These are phyloP conservation scores for Clusia tigrina DNA, from an alignment of 2,888 invertebrate genomes.

Conservation along the genomic window DNA sequence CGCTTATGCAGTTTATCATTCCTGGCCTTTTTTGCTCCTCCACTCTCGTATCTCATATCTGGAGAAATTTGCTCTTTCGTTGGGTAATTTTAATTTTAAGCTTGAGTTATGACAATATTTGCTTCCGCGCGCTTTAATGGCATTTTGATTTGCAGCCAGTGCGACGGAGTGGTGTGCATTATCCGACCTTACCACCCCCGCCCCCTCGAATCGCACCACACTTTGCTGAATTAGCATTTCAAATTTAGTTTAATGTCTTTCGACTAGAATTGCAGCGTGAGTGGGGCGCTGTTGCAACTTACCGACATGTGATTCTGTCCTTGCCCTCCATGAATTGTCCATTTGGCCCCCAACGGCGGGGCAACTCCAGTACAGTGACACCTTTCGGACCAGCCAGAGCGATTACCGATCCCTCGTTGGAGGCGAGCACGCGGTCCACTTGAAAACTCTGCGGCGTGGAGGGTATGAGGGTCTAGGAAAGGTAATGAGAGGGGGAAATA, in stretches of 20 bases:
- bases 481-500: no score
- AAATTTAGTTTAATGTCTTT: not conserved
- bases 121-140: slow-evolving; percentile 55
- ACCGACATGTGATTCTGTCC: slow-evolving; percentile 69
- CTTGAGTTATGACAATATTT: slow-evolving; percentile 60
- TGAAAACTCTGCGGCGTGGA: slow-evolving; percentile 72
- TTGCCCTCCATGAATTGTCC: slow-evolving; percentile 73
- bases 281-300: not conserved
- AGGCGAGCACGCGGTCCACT: slow-evolving; percentile 71
- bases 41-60: slow-evolving; percentile 11
- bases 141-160: slow-evolving; percentile 50
- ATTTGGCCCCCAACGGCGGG: slow-evolving; percentile 73
- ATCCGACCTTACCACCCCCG: no score
- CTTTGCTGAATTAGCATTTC: slow-evolving; percentile 24
- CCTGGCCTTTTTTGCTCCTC: slow-evolving; percentile 34
- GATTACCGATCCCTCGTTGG: slow-evolving; percentile 71
- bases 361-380: slow-evolving; percentile 73
- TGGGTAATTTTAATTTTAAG: slow-evolving; percentile 59
- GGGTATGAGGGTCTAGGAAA: slow-evolving; percentile 72
- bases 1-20: slow-evolving; percentile 58
- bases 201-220: no score
- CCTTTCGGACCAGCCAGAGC: slow-evolving; percentile 73
- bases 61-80: no score
- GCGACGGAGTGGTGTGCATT: not conserved
- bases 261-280: not conserved